Evolutionary conservation across 1,140 invertebrate genomes (phyloP).

Genomic region (Pseudoatta argentina): DNA sequence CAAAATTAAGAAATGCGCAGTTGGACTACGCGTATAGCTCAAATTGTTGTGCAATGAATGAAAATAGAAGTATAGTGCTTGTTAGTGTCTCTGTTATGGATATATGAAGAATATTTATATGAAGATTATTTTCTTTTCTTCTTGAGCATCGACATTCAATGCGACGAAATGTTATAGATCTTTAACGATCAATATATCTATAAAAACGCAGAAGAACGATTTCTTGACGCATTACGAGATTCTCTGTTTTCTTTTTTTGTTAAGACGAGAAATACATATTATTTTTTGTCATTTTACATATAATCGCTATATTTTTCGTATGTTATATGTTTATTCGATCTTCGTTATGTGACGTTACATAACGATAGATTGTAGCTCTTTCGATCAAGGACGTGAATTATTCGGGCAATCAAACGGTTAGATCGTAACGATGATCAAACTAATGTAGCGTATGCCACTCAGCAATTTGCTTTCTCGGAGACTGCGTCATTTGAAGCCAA

Average conservation of each 20-base stretch:
- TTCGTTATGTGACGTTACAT: slow-evolving; percentile 8
- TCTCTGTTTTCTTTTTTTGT: slow-evolving; percentile 17
- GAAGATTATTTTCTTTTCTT: background rate
- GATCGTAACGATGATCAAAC: slow-evolving; percentile 15
- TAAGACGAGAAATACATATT: background rate
- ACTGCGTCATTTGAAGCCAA: slow-evolving; percentile 93
- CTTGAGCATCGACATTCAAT: slow-evolving; percentile 8
- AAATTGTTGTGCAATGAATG: slow-evolving; percentile 26
- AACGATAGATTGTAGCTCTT: slow-evolving; percentile 35
- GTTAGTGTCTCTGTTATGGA: background rate
- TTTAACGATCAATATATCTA: slow-evolving; percentile 48
- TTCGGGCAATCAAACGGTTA: slow-evolving; percentile 2
- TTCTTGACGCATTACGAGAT: background rate
- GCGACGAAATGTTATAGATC: slow-evolving; percentile 24
- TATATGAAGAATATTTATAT: slow-evolving; percentile 42
- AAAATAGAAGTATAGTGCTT: slow-evolving; percentile 33
- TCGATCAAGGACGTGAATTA: slow-evolving; percentile 21
- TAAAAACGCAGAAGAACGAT: slow-evolving; percentile 53
- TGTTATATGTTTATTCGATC: background rate
- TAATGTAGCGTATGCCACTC: slow-evolving; percentile 92
- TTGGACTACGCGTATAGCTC: background rate
- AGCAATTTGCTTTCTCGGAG: slow-evolving; percentile 92
- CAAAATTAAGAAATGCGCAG: slow-evolving; percentile 44
- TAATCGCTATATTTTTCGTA: slow-evolving; percentile 34
- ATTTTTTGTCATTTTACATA: slow-evolving; percentile 35